Evolutionary conservation across 1,140 invertebrate genomes (phyloP).

Genomic region (Berghia stephanieae): DNA sequence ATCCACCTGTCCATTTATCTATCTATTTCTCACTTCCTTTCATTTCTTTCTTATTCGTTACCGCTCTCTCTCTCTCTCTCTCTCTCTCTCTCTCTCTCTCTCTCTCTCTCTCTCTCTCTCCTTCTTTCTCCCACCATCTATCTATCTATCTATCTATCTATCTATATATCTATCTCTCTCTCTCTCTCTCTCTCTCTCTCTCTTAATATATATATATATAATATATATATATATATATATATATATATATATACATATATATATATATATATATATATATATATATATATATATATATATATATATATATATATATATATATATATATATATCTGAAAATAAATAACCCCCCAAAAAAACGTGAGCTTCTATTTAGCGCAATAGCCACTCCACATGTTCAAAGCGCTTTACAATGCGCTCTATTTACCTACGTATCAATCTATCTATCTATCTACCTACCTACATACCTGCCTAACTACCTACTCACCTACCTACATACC

Average conservation of each 20-base stretch:
- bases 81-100: too few relatives aligned
- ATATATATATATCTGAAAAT: not conserved
- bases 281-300: not conserved
- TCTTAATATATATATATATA: not conserved
- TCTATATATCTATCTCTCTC: too few relatives aligned
- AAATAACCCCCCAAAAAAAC: not conserved
- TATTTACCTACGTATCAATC: not conserved
- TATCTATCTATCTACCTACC: too few relatives aligned
- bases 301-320: not conserved
- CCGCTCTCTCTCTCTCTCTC: not conserved
- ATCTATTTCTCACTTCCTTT: too few relatives aligned
- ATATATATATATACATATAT: conserved; percentile 8
- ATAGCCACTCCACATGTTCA: too few relatives aligned
- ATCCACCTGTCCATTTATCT: too few relatives aligned
- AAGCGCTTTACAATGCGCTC: too few relatives aligned
- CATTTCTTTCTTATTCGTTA: not conserved
- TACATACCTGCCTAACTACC: too few relatives aligned
- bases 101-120: not conserved
- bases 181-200: not conserved
- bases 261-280: not conserved
- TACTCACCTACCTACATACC: too few relatives aligned
- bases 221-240: not conserved
- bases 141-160: not conserved
- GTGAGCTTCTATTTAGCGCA: too few relatives aligned
- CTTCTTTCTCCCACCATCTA: not conserved